Base-by-base conservation (phyloP, 2,888 invertebrate genomes). In the Biston stratarius region DNA sequence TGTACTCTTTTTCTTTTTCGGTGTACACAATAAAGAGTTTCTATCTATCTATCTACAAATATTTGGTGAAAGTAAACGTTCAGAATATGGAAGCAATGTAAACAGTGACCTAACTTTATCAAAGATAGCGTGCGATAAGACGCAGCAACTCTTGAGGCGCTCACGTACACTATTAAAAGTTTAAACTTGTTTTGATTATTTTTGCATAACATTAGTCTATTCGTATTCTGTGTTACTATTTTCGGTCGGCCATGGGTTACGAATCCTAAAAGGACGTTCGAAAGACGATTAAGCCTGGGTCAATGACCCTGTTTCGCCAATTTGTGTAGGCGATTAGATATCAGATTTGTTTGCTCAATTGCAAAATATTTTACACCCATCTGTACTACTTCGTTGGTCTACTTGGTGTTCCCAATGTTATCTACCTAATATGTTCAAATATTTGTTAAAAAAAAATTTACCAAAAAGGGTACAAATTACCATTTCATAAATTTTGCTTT, bases 31-130 rank as follows among this genome's bases (percentile, higher is more conserved):
- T n/a, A n/a, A n/a, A n/a, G n/a, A n/a, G n/a, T n/a, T n/a, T n/a
- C n/a, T n/a, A n/a, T n/a, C n/a, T n/a, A n/a, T n/a, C n/a, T n/a
- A n/a, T n/a, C n/a, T 7, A 59, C 33, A 44, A 59, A 59, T 38
- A 66, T 72, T 67, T 71, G 44, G 71, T 74, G 69, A 75, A 75
- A 74, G 70, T 71, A 57, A 66, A 61, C 53, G 60, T 60, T 51
- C 51, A 60, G 69, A 77, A 84, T 83, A 83, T 74, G 67, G 64
- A 59, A 69, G 61, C 47, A 74, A 70, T 71, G 79, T 82, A 84
- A 86, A 86, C 84, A 83, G 80, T 83, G 85, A 81, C 85, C 83
- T 66, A 77, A 78, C 75, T 72, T 80, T 85, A 87, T 87, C 86
- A 73, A 15, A 72, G 83, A 86, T 85, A 84, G 67, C 61, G 24